A percentile compares a stretch with the other conserved stretches of the same genome.
These are phyloP conservation scores for Malurus splendens DNA, from an alignment of 2,797 vertebrate genomes.

Conservation along the genomic window DNA sequence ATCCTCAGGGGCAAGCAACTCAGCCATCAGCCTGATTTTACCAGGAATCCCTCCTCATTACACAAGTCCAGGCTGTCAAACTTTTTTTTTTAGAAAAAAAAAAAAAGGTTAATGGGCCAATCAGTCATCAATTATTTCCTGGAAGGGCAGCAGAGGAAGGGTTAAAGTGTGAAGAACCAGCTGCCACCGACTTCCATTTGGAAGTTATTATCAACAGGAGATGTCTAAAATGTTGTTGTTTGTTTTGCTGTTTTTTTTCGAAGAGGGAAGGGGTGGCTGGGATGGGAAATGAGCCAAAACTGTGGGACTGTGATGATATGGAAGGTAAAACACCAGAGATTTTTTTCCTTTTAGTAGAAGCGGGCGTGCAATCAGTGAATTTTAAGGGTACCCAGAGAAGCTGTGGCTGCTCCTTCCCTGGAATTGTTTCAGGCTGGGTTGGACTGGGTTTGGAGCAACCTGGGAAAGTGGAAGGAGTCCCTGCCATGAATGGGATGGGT, in stretches of 20 bases:
- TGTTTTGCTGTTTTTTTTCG: neutral
- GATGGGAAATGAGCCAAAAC: neutral
- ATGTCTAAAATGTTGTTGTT: neutral
- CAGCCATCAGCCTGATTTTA: constrained; percentile 63
- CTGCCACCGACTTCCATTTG: constrained; percentile 63
- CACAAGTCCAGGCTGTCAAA: constrained; percentile 65
- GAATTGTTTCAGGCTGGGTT: neutral
- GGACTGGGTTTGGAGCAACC: accelerated
- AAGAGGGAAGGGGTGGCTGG: neutral
- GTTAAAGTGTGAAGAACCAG: constrained; percentile 63
- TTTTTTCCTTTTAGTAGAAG: neutral
- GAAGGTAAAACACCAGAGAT: neutral
- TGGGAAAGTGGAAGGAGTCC: neutral
- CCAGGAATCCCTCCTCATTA: constrained; percentile 73
- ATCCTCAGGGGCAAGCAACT: constrained; percentile 66
- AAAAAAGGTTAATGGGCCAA: constrained; percentile 83
- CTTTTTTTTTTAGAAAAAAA: constrained; percentile 30
- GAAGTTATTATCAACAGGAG: constrained; percentile 68
- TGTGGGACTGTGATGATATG: neutral
- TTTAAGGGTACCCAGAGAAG: neutral
- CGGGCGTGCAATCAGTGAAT: accelerated
- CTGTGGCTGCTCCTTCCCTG: neutral
- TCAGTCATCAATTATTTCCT: constrained; percentile 81
- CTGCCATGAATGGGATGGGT: neutral
- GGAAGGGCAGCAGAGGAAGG: constrained; percentile 56